Percentiles rank a stretch among this genome's conserved stretches.
phyloP scores from a whole-genome alignment of 2,888 invertebrate genomes.

The Sacculina carcini region DNA sequence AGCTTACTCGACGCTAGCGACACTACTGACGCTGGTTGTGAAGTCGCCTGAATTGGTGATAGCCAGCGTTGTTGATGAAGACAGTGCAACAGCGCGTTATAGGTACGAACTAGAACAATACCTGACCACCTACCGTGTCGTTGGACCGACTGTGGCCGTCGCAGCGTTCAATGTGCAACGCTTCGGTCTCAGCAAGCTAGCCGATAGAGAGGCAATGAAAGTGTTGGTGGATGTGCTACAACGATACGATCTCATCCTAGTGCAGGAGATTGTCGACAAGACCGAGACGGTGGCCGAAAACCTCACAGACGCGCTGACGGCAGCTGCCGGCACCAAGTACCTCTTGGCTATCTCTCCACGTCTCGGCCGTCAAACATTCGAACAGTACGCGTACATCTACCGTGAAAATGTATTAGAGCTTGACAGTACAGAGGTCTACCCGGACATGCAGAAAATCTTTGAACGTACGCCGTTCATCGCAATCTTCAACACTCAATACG shows the following conservation, averaged over 20 bases:
- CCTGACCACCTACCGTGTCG: no score
- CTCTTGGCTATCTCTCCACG: slow-evolving; percentile 12
- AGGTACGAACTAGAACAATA: no score
- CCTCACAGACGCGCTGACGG: slow-evolving; percentile 20
- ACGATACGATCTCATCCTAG: not conserved
- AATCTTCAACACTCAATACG: slow-evolving; percentile 3
- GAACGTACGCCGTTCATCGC: slow-evolving; percentile 7
- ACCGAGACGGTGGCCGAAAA: not conserved
- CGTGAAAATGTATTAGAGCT: no score
- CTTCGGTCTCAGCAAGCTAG: not conserved
- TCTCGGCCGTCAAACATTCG: not conserved
- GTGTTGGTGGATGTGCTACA: not conserved
- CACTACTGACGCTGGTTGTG: no score
- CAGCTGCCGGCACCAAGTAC: slow-evolving; percentile 23
- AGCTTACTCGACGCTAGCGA: no score
- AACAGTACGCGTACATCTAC: not conserved
- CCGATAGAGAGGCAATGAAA: not conserved
- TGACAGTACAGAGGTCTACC: not conserved
- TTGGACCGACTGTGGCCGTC: no score
- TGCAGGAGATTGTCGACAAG: not conserved
- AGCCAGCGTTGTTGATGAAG: no score
- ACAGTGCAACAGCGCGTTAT: no score
- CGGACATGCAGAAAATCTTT: not conserved
- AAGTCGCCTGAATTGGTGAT: no score
- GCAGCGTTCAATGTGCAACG: not conserved